A percentile compares a stretch with the other conserved stretches of the same genome.
Evolutionary conservation across 2,113 vertebrate species (phyloP).

Genomic region (Catharus fuscescens): DNA sequence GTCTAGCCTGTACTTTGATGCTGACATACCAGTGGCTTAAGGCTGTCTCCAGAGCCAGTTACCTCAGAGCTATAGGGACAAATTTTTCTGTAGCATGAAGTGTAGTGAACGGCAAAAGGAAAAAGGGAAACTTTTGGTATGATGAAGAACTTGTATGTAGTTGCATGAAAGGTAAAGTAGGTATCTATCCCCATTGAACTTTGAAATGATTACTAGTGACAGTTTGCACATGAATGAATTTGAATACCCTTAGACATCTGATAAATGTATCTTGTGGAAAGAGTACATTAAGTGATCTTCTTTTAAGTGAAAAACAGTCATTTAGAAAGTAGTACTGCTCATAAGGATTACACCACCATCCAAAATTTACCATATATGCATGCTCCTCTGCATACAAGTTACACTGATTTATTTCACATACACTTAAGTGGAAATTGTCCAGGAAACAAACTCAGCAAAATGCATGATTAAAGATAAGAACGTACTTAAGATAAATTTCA

Average conservation of each 20-base stretch:
- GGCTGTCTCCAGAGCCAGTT: not conserved
- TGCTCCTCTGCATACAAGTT: not conserved
- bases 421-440: not conserved
- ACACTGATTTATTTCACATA: not conserved
- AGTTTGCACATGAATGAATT: not conserved
- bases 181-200: not conserved
- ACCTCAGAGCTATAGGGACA: not conserved
- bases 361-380: not conserved
- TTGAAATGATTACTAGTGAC: not conserved
- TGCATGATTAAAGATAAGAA: not conserved
- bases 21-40: not conserved
- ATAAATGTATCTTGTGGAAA: not conserved
- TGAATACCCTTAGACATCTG: not conserved
- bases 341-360: not conserved
- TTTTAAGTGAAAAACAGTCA: not conserved
- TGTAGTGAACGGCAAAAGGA: not conserved
- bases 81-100: not conserved
- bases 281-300: not conserved
- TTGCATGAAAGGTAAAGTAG: not conserved
- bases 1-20: not conserved
- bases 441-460: not conserved
- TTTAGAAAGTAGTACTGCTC: not conserved
- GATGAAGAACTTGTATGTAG: not conserved
- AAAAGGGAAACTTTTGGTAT: not conserved
- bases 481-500: not conserved